phyloP scores from a whole-genome alignment of 2,888 invertebrate species.

The Drosophila mimica region DNA sequence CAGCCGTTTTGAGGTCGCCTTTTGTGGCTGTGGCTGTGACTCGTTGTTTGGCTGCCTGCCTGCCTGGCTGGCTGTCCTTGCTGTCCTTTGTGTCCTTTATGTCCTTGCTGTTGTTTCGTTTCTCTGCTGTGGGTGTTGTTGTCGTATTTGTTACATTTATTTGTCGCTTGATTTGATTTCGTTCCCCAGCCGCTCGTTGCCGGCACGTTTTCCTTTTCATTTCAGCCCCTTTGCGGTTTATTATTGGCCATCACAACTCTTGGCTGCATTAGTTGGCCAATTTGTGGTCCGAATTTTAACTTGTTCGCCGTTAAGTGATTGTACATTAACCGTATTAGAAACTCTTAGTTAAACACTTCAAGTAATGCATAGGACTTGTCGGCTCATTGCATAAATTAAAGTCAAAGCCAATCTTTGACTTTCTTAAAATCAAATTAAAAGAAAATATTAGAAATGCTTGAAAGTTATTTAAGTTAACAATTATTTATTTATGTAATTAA shows the following conservation, averaged over 20 bases:
- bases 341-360: background rate
- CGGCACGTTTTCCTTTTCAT: constrained; percentile 32
- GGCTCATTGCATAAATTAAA: background rate
- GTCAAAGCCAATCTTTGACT: background rate
- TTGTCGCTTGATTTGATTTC: constrained; percentile 78
- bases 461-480: background rate
- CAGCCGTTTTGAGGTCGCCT: constrained; percentile 81
- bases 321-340: constrained; percentile 20
- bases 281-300: constrained; percentile 54
- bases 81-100: constrained; percentile 29
- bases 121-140: constrained; percentile 39
- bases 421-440: background rate
- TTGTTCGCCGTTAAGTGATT: constrained; percentile 49
- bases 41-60: constrained; percentile 19
- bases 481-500: background rate
- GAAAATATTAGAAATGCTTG: background rate
- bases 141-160: constrained; percentile 78
- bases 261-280: constrained; percentile 63
- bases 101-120: constrained; percentile 10
- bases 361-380: too few species aligned
- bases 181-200: constrained; percentile 31
- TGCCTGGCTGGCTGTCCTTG: background rate
- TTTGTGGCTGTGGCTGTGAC: constrained; percentile 64
- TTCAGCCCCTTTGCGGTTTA: constrained; percentile 49
- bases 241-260: constrained; percentile 52